These are phyloP conservation scores for Labrus mixtus DNA, from an alignment of 2,113 vertebrate species.

Conservation along the genomic window DNA sequence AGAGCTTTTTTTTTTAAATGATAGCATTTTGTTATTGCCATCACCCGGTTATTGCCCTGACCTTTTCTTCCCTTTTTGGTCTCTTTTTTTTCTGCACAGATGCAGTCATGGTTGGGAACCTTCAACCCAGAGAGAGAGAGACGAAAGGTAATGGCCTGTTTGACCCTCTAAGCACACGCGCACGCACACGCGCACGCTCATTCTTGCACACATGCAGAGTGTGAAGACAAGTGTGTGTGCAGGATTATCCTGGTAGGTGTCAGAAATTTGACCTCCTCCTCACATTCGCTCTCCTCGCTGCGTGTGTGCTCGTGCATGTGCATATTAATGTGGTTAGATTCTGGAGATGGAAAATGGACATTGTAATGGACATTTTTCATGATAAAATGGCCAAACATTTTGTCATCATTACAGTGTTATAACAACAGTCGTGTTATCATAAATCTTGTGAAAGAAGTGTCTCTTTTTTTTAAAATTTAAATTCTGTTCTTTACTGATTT, in stretches of 20 bases:
- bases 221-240: constrained; percentile 64
- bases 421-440: too few species aligned
- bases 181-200: constrained; percentile 9
- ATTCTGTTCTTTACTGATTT: not conserved
- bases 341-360: too few species aligned
- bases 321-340: constrained; percentile 7
- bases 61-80: constrained; percentile 32
- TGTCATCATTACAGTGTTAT: too few species aligned
- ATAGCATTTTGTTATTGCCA: too few species aligned
- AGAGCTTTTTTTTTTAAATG: constrained; percentile 18
- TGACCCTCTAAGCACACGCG: constrained; percentile 27
- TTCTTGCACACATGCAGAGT: not conserved
- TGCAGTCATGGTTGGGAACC: constrained; percentile 84
- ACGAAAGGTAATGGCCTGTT: constrained; percentile 74
- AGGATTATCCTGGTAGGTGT: constrained; percentile 74
- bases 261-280: constrained; percentile 69
- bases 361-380: not conserved
- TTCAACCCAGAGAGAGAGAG: constrained; percentile 85
- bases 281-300: constrained; percentile 20
- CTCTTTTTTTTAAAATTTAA: not conserved
- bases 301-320: constrained; percentile 22
- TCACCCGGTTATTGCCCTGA: too few species aligned
- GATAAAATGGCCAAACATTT: too few species aligned
- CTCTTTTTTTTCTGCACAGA: constrained; percentile 67
- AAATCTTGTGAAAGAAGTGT: not conserved